A percentile compares a stretch with the other conserved stretches of the same genome.
These are phyloP conservation scores for Cebidichthys violaceus DNA, from an alignment of 2,113 vertebrate genomes.

Conservation along the genomic window DNA sequence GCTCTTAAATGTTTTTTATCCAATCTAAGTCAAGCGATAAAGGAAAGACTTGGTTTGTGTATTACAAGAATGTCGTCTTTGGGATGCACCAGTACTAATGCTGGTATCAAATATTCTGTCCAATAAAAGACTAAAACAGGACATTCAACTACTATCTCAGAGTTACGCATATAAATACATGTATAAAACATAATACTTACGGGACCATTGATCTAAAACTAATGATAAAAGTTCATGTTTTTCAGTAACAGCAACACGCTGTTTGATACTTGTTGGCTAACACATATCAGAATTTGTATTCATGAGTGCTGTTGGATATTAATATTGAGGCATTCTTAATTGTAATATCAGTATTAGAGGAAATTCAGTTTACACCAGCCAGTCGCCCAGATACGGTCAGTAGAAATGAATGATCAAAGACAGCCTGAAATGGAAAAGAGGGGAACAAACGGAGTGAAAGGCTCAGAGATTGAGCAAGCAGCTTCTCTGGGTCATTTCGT, in stretches of 20 bases:
- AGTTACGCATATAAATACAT: neutral
- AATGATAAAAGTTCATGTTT: neutral
- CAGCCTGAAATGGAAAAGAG: slow-evolving; percentile 15
- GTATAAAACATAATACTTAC: neutral
- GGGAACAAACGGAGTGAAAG: neutral
- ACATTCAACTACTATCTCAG: neutral
- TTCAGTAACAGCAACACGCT: neutral
- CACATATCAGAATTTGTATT: neutral
- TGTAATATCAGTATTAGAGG: slow-evolving; percentile 16
- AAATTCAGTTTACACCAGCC: neutral
- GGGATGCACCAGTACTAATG: neutral
- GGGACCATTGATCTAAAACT: neutral
- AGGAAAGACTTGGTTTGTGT: neutral
- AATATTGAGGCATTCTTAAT: neutral
- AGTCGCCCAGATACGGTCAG: neutral
- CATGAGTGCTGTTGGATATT: neutral
- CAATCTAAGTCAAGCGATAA: neutral
- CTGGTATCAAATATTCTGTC: neutral
- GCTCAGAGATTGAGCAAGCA: slow-evolving; percentile 29
- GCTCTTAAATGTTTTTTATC: neutral
- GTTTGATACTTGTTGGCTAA: neutral
- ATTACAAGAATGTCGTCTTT: neutral
- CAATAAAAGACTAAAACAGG: neutral
- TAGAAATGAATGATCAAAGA: slow-evolving; percentile 24
- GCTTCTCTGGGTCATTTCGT: slow-evolving; percentile 30